phyloP scores from a whole-genome alignment of 2,797 vertebrate species.

The Dipus sagitta region DNA sequence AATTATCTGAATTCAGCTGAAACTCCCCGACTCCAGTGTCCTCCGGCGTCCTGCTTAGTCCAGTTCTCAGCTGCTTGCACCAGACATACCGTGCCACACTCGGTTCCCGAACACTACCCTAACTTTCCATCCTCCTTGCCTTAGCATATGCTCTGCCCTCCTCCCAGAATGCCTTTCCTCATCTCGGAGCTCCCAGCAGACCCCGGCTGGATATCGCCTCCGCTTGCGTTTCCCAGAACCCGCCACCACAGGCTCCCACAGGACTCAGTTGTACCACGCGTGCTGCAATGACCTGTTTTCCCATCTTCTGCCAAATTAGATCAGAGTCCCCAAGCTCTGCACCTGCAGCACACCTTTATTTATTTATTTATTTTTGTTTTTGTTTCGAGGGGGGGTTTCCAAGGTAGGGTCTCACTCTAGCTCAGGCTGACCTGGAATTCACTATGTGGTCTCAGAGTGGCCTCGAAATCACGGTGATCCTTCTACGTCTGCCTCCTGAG shows the following conservation, averaged over 20 bases:
- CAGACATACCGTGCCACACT: accelerated
- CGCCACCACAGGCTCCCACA: background rate
- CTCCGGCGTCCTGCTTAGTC: background rate
- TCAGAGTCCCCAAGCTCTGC: background rate
- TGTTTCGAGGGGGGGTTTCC: too few relatives aligned
- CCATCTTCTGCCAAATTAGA: background rate
- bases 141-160: background rate
- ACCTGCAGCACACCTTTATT: background rate
- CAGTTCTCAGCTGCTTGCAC: background rate
- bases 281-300: background rate
- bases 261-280: background rate
- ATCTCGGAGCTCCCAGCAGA: background rate
- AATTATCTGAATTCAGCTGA: background rate
- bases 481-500: too few relatives aligned
- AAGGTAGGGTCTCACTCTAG: too few relatives aligned
- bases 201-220: background rate
- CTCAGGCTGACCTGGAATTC: too few relatives aligned
- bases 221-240: background rate
- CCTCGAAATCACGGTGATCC: too few relatives aligned
- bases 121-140: background rate
- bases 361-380: too few relatives aligned
- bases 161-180: background rate
- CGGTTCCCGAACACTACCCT: accelerated
- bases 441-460: too few relatives aligned
- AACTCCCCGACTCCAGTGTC: background rate